A percentile compares a stretch with the other conserved stretches of the same genome.
Conservation (phyloP, 2,797 vertebrate species). For the Melanotaenia parkinsoni region DNA sequence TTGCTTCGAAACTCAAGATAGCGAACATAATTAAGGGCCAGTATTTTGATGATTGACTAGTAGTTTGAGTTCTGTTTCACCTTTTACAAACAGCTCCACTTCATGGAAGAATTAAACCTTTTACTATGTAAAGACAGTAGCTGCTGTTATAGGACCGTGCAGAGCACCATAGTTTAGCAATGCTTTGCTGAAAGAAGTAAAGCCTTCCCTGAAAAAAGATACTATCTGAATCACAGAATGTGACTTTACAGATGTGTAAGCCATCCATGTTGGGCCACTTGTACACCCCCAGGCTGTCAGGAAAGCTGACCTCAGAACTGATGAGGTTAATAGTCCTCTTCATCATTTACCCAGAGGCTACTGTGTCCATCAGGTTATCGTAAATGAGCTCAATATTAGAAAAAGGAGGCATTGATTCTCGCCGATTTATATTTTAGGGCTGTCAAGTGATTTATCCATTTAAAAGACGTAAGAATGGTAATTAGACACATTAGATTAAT, state of each 20-base stretch:
- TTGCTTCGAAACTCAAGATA: background rate
- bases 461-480: no score
- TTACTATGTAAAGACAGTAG: background rate
- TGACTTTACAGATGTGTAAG: background rate
- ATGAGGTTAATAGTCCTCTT: background rate
- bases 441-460: no score
- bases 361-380: no score
- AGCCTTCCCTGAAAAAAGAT: background rate
- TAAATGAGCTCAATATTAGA: background rate
- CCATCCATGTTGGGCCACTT: background rate
- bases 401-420: no score
- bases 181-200: background rate
- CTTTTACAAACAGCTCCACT: background rate
- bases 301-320: background rate
- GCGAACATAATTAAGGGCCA: background rate
- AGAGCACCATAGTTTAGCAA: background rate
- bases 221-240: background rate
- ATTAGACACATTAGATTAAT: no score
- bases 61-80: background rate
- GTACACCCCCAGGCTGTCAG: background rate
- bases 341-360: background rate
- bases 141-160: background rate
- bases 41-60: background rate
- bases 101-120: background rate
- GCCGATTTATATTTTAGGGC: no score